phyloP scores from a whole-genome alignment of 2,113 vertebrate species.

The Cisticola juncidis region DNA sequence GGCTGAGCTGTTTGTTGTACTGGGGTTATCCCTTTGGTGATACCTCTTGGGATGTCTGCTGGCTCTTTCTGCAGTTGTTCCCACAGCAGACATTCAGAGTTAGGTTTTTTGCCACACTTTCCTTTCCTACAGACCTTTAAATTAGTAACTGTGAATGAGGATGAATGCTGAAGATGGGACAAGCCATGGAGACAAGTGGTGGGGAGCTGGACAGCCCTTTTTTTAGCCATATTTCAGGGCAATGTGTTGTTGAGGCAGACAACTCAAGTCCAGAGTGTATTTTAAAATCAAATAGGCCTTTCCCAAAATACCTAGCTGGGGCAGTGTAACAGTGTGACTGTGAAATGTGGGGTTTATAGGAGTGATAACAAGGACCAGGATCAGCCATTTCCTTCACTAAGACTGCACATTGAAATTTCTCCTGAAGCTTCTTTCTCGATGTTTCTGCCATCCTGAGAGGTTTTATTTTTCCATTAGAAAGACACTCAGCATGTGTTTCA shows the following conservation, averaged over 20 bases:
- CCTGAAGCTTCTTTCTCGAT: background rate
- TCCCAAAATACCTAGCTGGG: background rate
- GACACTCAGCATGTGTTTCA: rapidly evolving
- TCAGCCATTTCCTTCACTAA: background rate
- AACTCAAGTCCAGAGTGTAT: background rate
- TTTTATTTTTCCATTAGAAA: background rate
- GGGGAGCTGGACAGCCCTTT: background rate
- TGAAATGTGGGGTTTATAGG: background rate
- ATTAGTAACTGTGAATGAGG: background rate
- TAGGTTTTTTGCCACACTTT: background rate
- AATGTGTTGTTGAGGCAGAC: background rate
- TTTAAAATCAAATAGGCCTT: background rate
- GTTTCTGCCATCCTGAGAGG: background rate
- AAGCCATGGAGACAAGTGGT: background rate
- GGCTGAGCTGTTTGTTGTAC: background rate
- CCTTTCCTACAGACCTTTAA: background rate
- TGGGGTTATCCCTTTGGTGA: background rate
- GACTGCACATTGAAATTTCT: rapidly evolving
- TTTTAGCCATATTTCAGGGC: background rate
- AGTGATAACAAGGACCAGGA: background rate
- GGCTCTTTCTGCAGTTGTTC: background rate
- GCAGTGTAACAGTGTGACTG: background rate
- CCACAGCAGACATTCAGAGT: background rate
- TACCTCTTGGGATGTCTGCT: background rate
- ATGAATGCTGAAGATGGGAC: rapidly evolving